Evolutionary conservation across 2,888 invertebrate genomes (phyloP), one percentile per base, ranked within the genome.

Genomic region (Acanthococcus lagerstroemiae): DNA sequence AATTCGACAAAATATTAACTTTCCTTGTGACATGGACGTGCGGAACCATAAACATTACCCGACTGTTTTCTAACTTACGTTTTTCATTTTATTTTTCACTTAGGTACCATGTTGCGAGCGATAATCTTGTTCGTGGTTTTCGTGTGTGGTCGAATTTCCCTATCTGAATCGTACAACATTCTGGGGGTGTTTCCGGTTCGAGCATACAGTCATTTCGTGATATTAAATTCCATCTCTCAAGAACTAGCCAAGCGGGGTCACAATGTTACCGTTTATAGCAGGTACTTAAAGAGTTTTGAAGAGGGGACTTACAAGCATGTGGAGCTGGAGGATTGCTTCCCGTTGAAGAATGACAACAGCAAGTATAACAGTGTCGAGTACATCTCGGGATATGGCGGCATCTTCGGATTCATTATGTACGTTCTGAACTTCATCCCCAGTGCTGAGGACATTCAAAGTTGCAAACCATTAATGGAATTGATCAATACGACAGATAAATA

Each of bases 401-500:
- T 46, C 21, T 46, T 60, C 5, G 60, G 60, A 24, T 60, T 60
- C 46, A 17, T 60, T 15, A 0, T 45, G 24, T 50, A 48, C 21
- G 12, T 60, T 6, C 17, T 60, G 48, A 60, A 24, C 22, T 60
- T 60, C 6, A 60, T 60, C 27, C 60, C 60, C n/a, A 19, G 26
- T 7, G 24, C 45, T 21, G 60, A 60, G 17, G 60, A 45, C 17
- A 26, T 60, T 21, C 19, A 19, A n/a, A 21, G 25, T 2, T 60
- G 60, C 26, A 19, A 25, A 46, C 60, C 60, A 15, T 21, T 60
- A 1, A 60, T 50, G 60, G 12, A 26, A 1, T 26, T 60, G 2
- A 48, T 60, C n/a, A 25, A 60, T n/a, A 19, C 27, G 26, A 22
- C 37, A 4, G 21, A 46, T 15, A 17, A 48, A 17, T 87, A 82